Percentiles rank a stretch among this genome's conserved stretches.
These are phyloP conservation scores for Florisuga fusca DNA, from an alignment of 2,797 vertebrate species.

Conservation along the genomic window DNA sequence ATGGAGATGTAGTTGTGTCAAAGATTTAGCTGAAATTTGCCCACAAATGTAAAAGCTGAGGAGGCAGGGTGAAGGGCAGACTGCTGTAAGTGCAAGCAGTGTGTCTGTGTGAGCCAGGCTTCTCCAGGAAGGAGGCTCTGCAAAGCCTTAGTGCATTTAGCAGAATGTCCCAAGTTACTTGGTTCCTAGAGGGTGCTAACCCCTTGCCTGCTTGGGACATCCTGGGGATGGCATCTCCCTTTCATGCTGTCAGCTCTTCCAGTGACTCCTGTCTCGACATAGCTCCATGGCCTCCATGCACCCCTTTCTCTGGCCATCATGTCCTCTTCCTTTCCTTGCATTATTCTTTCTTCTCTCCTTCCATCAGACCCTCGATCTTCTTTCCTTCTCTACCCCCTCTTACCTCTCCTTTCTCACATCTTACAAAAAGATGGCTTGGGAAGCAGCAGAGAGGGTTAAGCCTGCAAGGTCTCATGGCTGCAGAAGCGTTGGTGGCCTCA, in stretches of 20 bases:
- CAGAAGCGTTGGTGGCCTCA: background rate
- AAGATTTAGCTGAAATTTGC: background rate
- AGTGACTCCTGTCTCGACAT: background rate
- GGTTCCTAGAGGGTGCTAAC: background rate
- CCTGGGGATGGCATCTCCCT: background rate
- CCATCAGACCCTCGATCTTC: background rate
- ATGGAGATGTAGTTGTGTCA: background rate
- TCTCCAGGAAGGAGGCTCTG: background rate
- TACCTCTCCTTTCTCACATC: background rate
- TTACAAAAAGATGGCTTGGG: background rate
- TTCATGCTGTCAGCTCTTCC: background rate
- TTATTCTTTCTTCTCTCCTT: background rate
- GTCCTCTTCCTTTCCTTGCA: background rate
- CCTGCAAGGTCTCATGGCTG: background rate
- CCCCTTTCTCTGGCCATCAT: background rate
- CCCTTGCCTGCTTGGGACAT: background rate
- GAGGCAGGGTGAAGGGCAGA: background rate
- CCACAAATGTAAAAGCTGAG: background rate
- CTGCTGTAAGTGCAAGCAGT: background rate
- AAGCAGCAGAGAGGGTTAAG: conserved; percentile 2
- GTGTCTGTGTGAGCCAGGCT: fast-evolving
- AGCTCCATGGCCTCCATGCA: background rate
- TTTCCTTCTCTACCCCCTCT: background rate
- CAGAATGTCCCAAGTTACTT: background rate
- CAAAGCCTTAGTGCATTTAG: background rate